Evolutionary conservation across 2,113 vertebrate genomes (phyloP).

Genomic region (Chaetorhynchus papuensis): DNA sequence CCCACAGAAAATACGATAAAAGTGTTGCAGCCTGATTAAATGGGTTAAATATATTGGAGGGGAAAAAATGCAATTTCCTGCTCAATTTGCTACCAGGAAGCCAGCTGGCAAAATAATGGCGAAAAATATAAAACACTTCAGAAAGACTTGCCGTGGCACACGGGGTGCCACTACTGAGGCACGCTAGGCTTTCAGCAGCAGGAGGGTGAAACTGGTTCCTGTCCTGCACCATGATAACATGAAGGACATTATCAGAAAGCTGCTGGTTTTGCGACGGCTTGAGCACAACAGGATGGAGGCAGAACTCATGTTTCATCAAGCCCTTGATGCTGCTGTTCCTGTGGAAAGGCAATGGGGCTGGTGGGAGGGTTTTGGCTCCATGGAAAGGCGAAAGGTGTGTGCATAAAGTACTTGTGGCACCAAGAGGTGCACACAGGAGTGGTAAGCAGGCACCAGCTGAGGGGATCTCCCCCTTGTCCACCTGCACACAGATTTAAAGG

Average conservation of each 20-base stretch:
- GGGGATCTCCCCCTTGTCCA: neutral
- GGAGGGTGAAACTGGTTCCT: neutral
- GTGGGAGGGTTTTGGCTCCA: neutral
- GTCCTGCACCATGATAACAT: too few relatives aligned
- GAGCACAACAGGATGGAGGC: neutral
- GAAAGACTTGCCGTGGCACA: neutral
- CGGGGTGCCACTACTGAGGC: neutral
- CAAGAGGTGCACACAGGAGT: neutral
- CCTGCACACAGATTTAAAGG: neutral
- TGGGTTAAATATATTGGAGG: neutral
- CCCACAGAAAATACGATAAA: neutral
- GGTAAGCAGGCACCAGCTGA: neutral
- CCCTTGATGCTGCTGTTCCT: neutral
- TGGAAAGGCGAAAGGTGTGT: neutral
- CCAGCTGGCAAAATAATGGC: neutral
- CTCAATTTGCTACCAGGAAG: neutral
- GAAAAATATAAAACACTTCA: neutral
- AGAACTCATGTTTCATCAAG: neutral
- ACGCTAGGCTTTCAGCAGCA: accelerated
- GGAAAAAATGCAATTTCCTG: neutral
- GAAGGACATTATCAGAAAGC: neutral
- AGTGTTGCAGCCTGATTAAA: neutral
- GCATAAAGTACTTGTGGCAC: neutral
- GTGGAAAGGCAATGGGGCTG: neutral
- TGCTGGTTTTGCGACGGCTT: neutral